phyloP scores from a whole-genome alignment of 2,113 vertebrate genomes.

The Rousettus leschenaultii region DNA sequence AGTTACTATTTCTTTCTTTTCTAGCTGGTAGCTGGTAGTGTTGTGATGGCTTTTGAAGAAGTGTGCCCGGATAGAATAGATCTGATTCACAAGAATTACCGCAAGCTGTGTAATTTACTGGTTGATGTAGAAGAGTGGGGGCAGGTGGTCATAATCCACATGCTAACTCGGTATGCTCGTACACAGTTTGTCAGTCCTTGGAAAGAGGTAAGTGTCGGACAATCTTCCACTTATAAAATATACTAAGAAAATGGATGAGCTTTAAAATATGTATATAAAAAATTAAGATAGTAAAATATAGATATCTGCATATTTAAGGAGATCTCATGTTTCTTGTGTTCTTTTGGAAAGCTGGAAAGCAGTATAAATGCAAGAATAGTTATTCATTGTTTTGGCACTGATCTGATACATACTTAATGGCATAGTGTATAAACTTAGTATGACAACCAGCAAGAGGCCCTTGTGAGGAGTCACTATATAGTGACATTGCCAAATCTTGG shows the following conservation, averaged over 20 bases:
- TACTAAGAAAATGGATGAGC: not conserved
- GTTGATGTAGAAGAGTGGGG: conserved; percentile 99
- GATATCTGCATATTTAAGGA: not conserved
- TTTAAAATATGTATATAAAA: not conserved
- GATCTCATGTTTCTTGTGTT: not conserved
- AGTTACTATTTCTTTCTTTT: conserved; percentile 74
- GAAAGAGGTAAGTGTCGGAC: conserved; percentile 87
- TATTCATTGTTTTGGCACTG: not conserved
- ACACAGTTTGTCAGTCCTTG: conserved; percentile 96
- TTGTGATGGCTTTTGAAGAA: conserved; percentile 98
- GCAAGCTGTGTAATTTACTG: conserved; percentile 96
- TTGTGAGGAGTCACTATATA: not conserved
- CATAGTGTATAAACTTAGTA: not conserved
- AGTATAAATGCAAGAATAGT: not conserved
- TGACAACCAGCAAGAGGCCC: not conserved
- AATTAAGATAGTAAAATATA: not conserved
- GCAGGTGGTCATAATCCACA: conserved; percentile 97
- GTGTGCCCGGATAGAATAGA: conserved; percentile 98
- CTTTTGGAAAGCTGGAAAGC: conserved; percentile 13
- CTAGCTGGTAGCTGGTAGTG: conserved; percentile 96
- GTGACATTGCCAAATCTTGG: not conserved
- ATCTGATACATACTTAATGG: not conserved
- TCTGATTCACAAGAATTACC: conserved; percentile 98
- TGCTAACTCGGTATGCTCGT: conserved; percentile 96
- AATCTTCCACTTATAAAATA: not conserved